A percentile compares a stretch with the other conserved stretches of the same genome.
Evolutionary conservation across 92 coral and sea anemone species (phyloP).

Genomic region (Galaxea fascicularis): DNA sequence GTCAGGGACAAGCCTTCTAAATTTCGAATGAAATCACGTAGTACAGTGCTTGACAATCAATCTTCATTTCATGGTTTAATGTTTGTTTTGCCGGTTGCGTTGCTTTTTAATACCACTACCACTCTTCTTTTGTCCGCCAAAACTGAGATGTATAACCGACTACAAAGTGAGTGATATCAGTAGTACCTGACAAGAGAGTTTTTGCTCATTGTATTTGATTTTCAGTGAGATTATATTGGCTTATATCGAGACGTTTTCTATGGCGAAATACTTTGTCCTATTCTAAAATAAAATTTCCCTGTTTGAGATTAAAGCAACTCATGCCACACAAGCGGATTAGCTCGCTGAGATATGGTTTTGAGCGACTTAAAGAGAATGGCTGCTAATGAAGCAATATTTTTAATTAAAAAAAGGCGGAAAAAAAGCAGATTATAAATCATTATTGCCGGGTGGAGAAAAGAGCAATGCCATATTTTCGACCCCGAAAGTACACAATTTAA

Average conservation of each 20-base stretch:
- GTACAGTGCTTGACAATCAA: background rate
- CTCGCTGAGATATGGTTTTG: background rate
- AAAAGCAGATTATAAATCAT: background rate
- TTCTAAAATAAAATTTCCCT: background rate
- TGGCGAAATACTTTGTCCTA: background rate
- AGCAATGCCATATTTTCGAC: background rate
- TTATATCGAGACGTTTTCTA: no score
- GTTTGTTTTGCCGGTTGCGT: background rate
- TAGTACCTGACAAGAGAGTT: no score
- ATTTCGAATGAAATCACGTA: background rate
- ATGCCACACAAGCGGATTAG: background rate
- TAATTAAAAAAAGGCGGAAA: background rate
- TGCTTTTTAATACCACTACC: background rate
- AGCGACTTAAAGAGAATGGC: no score
- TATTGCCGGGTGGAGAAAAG: background rate
- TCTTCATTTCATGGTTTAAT: background rate
- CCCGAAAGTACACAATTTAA: background rate
- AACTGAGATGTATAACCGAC: no score
- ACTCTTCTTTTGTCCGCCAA: no score
- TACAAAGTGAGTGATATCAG: no score
- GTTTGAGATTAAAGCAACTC: background rate
- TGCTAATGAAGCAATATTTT: background rate
- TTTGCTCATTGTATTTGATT: no score
- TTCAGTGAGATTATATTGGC: no score
- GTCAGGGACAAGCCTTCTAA: background rate